These are phyloP conservation scores for Ornithorhynchus anatinus DNA, from an alignment of 2,113 vertebrate genomes.

Conservation along the genomic window DNA sequence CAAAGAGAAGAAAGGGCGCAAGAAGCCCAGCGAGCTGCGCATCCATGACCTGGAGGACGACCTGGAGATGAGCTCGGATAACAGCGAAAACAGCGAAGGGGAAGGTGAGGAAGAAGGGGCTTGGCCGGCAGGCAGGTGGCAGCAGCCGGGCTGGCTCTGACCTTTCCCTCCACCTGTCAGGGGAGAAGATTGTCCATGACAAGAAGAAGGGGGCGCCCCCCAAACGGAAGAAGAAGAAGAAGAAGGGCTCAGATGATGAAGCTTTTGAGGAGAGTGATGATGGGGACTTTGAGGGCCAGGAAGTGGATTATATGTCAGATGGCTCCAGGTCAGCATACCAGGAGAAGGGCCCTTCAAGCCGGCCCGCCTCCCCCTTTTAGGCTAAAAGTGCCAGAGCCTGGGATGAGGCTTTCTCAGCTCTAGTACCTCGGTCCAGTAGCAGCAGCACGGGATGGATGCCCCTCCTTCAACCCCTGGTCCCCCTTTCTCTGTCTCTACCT, in stretches of 20 bases:
- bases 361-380: background rate
- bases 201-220: constrained; percentile 66
- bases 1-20: constrained; percentile 70
- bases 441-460: rapidly evolving
- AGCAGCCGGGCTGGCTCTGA: background rate
- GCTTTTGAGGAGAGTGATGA: constrained; percentile 89
- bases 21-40: constrained; percentile 77
- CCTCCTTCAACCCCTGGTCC: rapidly evolving
- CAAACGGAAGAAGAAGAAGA: constrained; percentile 73
- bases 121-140: background rate
- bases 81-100: constrained; percentile 82
- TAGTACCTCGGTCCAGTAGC: background rate
- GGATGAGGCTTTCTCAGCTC: too few relatives aligned
- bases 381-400: too few relatives aligned
- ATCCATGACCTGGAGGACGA: constrained; percentile 91
- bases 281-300: constrained; percentile 88
- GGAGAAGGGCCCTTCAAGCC: rapidly evolving
- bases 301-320: constrained; percentile 94
- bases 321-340: constrained; percentile 79
- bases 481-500: background rate
- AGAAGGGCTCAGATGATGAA: constrained; percentile 76
- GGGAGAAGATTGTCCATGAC: constrained; percentile 38
- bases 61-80: constrained; percentile 86
- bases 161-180: constrained; percentile 25
- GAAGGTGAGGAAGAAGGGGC: constrained; percentile 68